Conservation (phyloP, 2,888 invertebrate species). For the Ypsolopha sequella region DNA sequence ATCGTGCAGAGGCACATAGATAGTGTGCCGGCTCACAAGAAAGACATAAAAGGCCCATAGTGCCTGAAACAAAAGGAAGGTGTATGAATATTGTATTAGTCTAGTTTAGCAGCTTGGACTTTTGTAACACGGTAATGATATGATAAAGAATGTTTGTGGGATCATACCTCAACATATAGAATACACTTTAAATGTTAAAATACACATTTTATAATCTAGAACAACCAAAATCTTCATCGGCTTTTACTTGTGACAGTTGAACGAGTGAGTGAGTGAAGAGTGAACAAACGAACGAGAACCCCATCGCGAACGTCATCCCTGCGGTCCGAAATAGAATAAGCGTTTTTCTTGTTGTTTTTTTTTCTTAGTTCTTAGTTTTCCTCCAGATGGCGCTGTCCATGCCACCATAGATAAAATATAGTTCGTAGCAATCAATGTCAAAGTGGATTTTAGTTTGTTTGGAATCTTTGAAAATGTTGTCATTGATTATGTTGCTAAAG, state of each 20-base stretch:
- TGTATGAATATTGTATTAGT: constrained; percentile 31
- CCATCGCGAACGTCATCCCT: not conserved
- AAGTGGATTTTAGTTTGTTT: too few species aligned
- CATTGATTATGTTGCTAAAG: too few species aligned
- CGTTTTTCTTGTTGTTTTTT: too few species aligned
- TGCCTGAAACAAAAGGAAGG: constrained; percentile 56
- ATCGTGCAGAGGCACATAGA: constrained; percentile 42
- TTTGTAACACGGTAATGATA: too few species aligned
- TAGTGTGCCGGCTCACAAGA: constrained; percentile 47
- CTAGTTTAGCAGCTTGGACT: not conserved
- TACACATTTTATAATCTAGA: not conserved
- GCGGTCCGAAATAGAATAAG: too few species aligned
- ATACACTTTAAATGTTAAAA: not conserved
- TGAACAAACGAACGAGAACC: too few species aligned
- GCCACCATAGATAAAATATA: too few species aligned
- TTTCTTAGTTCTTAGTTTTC: too few species aligned
- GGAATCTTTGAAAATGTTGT: too few species aligned
- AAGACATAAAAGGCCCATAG: constrained; percentile 53
- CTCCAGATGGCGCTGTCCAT: too few species aligned
- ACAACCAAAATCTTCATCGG: not conserved
- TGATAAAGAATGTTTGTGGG: too few species aligned
- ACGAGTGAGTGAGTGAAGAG: not conserved
- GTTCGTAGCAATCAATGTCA: too few species aligned
- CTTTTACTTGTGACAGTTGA: constrained; percentile 1
- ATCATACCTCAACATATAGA: constrained; percentile 13